These are phyloP conservation scores for Mesocricetus auratus DNA, from an alignment of 2,113 vertebrate species.

Conservation along the genomic window DNA sequence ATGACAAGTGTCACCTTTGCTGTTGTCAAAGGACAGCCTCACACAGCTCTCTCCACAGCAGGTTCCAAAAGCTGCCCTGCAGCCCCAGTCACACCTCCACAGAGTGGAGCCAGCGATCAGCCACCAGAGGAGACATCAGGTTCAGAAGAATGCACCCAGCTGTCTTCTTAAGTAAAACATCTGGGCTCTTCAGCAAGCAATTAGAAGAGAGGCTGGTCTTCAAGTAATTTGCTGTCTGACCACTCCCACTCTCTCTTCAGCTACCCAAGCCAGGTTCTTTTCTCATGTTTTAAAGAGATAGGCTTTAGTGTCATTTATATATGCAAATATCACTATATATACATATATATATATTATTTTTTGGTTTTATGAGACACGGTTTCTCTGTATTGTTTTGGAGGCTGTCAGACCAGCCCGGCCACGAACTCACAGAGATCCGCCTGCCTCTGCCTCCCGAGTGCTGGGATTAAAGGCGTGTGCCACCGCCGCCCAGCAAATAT, in stretches of 20 bases:
- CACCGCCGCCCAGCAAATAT: no score
- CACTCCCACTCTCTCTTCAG: not conserved
- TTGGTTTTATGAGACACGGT: no score
- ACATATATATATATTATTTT: no score
- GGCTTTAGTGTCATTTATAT: not conserved
- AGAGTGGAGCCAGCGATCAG: rapidly evolving
- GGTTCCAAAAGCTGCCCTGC: not conserved
- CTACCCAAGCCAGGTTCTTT: not conserved
- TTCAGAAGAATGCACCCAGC: not conserved
- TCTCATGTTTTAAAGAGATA: not conserved
- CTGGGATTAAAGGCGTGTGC: no score
- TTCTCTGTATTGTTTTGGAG: no score
- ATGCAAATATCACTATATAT: not conserved
- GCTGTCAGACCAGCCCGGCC: no score
- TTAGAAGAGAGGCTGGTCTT: not conserved
- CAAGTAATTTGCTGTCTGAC: not conserved
- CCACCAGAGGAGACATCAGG: not conserved
- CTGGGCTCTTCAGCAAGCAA: not conserved
- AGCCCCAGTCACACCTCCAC: not conserved
- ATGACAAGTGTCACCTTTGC: not conserved
- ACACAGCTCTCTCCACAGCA: not conserved
- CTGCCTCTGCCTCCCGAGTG: no score
- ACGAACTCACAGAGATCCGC: no score
- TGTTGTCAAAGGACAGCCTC: not conserved
- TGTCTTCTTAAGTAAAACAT: not conserved